phyloP scores from a whole-genome alignment of 2,113 vertebrate genomes.

The Amphilophus citrinellus region DNA sequence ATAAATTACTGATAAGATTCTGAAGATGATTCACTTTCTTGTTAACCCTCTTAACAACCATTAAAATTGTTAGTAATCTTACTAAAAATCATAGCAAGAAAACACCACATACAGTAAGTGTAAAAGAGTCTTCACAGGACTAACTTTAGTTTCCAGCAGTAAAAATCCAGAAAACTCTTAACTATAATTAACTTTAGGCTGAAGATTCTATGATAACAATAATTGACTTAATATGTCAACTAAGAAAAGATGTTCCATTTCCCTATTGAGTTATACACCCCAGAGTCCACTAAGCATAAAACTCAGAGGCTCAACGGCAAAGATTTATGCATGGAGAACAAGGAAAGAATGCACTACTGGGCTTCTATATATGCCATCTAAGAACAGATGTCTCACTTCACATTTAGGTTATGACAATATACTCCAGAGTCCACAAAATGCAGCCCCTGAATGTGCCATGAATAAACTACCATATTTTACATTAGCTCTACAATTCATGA shows the following conservation, averaged over 20 bases:
- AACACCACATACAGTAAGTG: not conserved
- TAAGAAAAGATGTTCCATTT: constrained; percentile 1
- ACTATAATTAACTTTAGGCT: not conserved
- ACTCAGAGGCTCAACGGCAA: not conserved
- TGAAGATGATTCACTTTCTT: too few relatives aligned
- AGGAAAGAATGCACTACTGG: too few relatives aligned
- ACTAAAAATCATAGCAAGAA: not conserved
- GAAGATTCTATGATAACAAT: not conserved
- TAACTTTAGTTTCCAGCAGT: not conserved
- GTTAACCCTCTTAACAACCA: too few relatives aligned
- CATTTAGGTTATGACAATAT: too few relatives aligned
- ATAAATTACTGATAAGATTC: too few relatives aligned
- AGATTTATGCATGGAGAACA: too few relatives aligned
- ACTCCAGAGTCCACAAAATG: too few relatives aligned
- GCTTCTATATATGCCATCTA: too few relatives aligned
- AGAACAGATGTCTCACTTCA: too few relatives aligned
- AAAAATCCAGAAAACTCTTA: not conserved
- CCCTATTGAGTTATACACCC: not conserved
- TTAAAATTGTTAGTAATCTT: not conserved
- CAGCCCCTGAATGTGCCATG: too few relatives aligned
- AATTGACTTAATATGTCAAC: not conserved
- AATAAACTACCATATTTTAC: too few relatives aligned
- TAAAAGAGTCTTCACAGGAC: not conserved
- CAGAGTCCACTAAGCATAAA: not conserved
- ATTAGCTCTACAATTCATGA: too few relatives aligned